Conservation (phyloP, 1,140 invertebrate species). For the Babylonia areolata region DNA sequence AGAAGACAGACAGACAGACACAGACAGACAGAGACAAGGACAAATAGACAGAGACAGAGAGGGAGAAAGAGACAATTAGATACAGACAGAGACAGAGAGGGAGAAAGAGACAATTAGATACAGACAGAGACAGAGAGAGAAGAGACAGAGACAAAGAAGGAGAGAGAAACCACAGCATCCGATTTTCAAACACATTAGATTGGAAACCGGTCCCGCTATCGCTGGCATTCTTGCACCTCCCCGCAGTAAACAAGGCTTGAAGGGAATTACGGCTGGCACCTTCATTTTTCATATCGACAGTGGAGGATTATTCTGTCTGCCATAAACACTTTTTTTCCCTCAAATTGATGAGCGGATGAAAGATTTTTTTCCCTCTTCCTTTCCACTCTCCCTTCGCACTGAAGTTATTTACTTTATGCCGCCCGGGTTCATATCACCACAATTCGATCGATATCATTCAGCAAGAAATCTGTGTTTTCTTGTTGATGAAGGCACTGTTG, state of each 20-base stretch:
- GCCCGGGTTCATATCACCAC: background rate
- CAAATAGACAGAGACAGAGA: background rate
- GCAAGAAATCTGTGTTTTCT: background rate
- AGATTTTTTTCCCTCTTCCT: background rate
- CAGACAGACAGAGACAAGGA: background rate
- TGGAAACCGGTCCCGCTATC: background rate
- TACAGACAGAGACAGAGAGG: background rate
- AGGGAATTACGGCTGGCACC: constrained; percentile 10
- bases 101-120: background rate
- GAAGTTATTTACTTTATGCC: background rate
- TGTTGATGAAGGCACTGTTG: background rate
- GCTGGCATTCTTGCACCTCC: background rate
- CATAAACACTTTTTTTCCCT: constrained; percentile 1
- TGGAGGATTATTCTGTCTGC: constrained; percentile 18
- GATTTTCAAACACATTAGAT: constrained; percentile 5
- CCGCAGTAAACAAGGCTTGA: constrained; percentile 26
- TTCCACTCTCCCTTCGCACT: background rate
- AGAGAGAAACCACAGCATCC: background rate
- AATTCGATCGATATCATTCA: background rate
- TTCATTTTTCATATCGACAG: constrained; percentile 23
- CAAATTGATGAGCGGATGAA: background rate
- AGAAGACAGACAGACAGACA: background rate
- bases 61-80: background rate
- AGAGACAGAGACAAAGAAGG: background rate
- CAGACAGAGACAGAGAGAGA: background rate